Evolutionary conservation across 2,888 invertebrate species (phyloP).

Genomic region (Scaptodrosophila latifasciaeformis): DNA sequence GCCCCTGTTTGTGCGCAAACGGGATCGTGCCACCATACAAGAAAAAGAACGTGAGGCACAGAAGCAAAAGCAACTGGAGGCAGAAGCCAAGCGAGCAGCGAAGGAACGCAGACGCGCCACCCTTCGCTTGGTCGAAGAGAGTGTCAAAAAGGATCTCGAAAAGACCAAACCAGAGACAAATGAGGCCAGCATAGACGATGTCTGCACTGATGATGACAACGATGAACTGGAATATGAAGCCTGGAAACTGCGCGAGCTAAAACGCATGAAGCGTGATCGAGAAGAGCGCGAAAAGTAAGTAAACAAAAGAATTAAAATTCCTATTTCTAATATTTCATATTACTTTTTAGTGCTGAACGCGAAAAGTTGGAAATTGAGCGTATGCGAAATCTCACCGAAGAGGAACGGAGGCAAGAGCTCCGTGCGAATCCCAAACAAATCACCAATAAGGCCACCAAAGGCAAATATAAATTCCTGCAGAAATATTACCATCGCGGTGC

Average conservation of each 20-base stretch:
- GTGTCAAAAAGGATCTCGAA: slow-evolving; percentile 86
- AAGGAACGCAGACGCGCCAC: slow-evolving; percentile 94
- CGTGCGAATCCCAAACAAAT: slow-evolving; percentile 93
- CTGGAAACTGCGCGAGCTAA: slow-evolving; percentile 98
- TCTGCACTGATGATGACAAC: slow-evolving; percentile 95
- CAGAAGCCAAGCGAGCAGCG: slow-evolving; percentile 87
- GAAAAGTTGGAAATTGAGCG: slow-evolving; percentile 92
- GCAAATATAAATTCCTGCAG: slow-evolving; percentile 99
- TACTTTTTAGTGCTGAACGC: slow-evolving; percentile 90
- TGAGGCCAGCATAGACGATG: slow-evolving; percentile 87
- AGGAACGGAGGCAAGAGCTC: slow-evolving; percentile 92
- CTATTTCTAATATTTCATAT: neutral
- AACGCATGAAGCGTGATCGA: slow-evolving; percentile 95
- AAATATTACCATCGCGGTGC: slow-evolving; percentile 99
- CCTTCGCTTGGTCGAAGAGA: slow-evolving; percentile 91
- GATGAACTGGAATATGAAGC: slow-evolving; percentile 97
- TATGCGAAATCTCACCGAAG: slow-evolving; percentile 95
- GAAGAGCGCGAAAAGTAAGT: slow-evolving; percentile 95
- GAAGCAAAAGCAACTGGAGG: slow-evolving; percentile 88
- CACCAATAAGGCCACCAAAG: slow-evolving; percentile 95
- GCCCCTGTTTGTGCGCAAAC: slow-evolving; percentile 94
- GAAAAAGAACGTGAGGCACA: slow-evolving; percentile 93
- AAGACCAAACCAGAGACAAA: slow-evolving; percentile 81
- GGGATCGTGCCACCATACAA: slow-evolving; percentile 94
- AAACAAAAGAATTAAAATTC: neutral